These are phyloP conservation scores for Serranochromis macrocephalus DNA, from an alignment of 2,113 vertebrate species.

Conservation along the genomic window DNA sequence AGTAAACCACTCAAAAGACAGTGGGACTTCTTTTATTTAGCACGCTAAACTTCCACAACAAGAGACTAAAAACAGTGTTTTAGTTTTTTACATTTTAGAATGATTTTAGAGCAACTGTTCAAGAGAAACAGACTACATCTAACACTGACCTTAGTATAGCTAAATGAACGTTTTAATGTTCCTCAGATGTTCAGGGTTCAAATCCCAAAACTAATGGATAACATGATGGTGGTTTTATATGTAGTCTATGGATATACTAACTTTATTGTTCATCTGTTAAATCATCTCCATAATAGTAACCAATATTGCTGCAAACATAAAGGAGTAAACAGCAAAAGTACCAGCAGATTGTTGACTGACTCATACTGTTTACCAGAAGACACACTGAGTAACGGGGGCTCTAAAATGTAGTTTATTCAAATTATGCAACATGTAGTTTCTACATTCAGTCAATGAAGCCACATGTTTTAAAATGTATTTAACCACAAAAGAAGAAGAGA, in stretches of 20 bases:
- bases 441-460: not conserved
- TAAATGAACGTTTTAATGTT: not conserved
- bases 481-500: not conserved
- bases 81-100: not conserved
- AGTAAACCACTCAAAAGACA: not conserved
- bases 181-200: not conserved
- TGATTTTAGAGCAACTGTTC: not conserved
- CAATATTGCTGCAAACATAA: not conserved
- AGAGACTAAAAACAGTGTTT: not conserved
- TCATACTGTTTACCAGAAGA: not conserved
- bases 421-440: not conserved
- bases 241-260: no score
- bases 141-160: not conserved
- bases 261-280: not conserved
- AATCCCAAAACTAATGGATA: not conserved
- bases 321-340: not conserved
- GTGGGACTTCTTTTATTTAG: not conserved
- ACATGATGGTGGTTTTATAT: not conserved
- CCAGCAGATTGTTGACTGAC: not conserved
- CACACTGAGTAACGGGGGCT: not conserved
- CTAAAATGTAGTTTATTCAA: not conserved
- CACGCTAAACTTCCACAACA: fast-evolving
- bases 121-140: not conserved
- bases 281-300: not conserved
- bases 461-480: not conserved